Evolutionary conservation across 2,797 vertebrate genomes (phyloP).

Genomic region (Galaxias olidus): DNA sequence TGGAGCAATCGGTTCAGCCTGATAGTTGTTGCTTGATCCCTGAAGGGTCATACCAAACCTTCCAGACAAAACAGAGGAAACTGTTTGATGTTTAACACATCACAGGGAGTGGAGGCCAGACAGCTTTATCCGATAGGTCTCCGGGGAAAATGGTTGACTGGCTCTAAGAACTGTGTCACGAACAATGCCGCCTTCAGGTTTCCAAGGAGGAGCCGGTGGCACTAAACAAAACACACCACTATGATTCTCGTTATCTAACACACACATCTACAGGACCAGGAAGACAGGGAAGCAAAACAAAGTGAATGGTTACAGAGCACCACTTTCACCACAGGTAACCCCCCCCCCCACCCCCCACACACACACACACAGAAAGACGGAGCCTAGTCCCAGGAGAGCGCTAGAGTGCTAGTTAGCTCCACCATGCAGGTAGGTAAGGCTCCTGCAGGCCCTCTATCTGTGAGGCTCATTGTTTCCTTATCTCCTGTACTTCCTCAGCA

Average conservation of each 20-base stretch:
- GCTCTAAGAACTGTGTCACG: conserved; percentile 48
- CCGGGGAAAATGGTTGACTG: conserved; percentile 16
- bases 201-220: conserved; percentile 47
- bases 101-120: conserved; percentile 50
- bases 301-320: conserved; percentile 63
- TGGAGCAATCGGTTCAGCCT: conserved; percentile 1
- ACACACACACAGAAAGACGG: conserved; percentile 23
- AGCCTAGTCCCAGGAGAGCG: not conserved
- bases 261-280: conserved; percentile 63
- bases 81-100: conserved; percentile 64
- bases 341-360: conserved; percentile 25
- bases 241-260: conserved; percentile 68
- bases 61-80: conserved; percentile 64
- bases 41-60: conserved; percentile 44
- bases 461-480: conserved; percentile 72
- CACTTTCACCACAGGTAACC: conserved; percentile 66
- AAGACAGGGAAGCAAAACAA: conserved; percentile 70
- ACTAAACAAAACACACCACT: conserved; percentile 72
- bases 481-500: conserved; percentile 71
- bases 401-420: conserved; percentile 50
- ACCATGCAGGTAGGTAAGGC: conserved; percentile 61
- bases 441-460: conserved; percentile 72
- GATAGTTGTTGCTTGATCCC: conserved; percentile 31
- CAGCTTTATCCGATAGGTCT: conserved; percentile 36
- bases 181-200: conserved; percentile 51